phyloP scores from a whole-genome alignment of 2,888 invertebrate species.

The Bursaphelenchus okinawaensis region DNA sequence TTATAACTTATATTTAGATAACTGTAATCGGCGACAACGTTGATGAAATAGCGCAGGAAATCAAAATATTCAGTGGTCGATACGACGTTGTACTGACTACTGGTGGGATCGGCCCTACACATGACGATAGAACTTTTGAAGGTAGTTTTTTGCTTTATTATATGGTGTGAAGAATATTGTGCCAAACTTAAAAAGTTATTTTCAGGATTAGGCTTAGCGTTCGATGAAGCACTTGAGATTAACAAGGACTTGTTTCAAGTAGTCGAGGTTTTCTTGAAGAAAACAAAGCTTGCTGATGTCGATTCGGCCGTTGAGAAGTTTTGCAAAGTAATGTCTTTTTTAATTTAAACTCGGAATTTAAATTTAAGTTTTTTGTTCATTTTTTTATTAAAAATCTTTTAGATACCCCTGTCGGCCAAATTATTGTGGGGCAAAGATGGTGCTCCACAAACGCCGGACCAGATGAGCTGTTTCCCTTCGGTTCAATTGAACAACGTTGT shows the following conservation, averaged over 20 bases:
- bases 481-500: slow-evolving; percentile 66
- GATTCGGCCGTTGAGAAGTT: slow-evolving; percentile 54
- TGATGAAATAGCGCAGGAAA: slow-evolving; percentile 67
- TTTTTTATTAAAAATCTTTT: slow-evolving; percentile 37
- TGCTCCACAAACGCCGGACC: slow-evolving; percentile 43
- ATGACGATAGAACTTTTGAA: slow-evolving; percentile 73
- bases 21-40: slow-evolving; percentile 69
- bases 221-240: slow-evolving; percentile 58
- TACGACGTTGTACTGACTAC: slow-evolving; percentile 65
- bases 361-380: slow-evolving; percentile 42
- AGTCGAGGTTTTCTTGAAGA: slow-evolving; percentile 57
- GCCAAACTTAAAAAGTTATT: background rate
- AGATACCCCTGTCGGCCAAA: slow-evolving; percentile 61
- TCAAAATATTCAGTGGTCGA: slow-evolving; percentile 62
- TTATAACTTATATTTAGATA: slow-evolving; percentile 59
- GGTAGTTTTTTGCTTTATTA: slow-evolving; percentile 60
- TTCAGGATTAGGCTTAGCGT: slow-evolving; percentile 61
- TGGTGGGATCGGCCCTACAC: slow-evolving; percentile 74
- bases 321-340: slow-evolving; percentile 21
- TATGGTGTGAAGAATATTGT: background rate
- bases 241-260: slow-evolving; percentile 60
- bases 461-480: slow-evolving; percentile 62
- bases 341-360: background rate
- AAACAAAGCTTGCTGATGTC: slow-evolving; percentile 56
- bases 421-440: slow-evolving; percentile 63